phyloP scores from a whole-genome alignment of 2,888 invertebrate genomes.

The Tribolium freemani region DNA sequence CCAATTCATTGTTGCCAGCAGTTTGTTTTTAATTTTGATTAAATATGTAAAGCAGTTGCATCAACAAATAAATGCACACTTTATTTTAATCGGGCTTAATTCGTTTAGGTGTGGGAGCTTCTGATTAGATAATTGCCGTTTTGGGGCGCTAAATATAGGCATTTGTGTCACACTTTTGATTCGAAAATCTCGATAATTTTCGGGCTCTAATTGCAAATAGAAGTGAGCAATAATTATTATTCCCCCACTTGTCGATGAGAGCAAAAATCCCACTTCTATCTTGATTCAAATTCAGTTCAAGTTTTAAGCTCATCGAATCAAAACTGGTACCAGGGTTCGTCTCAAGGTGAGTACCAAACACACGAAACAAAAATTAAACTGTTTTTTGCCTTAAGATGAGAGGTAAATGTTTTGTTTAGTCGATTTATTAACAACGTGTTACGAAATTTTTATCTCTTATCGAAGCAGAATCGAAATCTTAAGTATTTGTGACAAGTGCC shows the following conservation, averaged over 20 bases:
- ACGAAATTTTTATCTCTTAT: neutral
- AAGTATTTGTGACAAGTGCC: neutral
- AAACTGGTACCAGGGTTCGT: conserved; percentile 5
- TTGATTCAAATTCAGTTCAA: conserved; percentile 32
- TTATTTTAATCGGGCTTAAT: conserved; percentile 13
- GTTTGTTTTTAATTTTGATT: neutral
- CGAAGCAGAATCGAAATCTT: neutral
- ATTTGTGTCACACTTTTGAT: conserved; percentile 9
- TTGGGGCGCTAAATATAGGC: conserved; percentile 22
- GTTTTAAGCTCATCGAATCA: conserved; percentile 21
- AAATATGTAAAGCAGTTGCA: neutral
- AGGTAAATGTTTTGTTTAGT: neutral
- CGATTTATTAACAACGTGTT: neutral
- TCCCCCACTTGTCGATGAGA: conserved; percentile 16
- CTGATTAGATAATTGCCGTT: conserved; percentile 28
- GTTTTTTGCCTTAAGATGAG: neutral
- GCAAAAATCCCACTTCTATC: conserved; percentile 27
- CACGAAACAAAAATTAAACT: neutral
- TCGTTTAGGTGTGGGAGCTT: conserved; percentile 8
- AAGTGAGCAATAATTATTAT: conserved; percentile 29
- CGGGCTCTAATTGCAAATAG: conserved; percentile 7
- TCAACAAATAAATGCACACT: conserved; percentile 3
- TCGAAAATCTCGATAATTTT: neutral
- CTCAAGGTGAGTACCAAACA: conserved; percentile 7
- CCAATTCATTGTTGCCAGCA: too few relatives aligned